phyloP scores from a whole-genome alignment of 2,113 vertebrate species.

The Poecilia latipinna region DNA sequence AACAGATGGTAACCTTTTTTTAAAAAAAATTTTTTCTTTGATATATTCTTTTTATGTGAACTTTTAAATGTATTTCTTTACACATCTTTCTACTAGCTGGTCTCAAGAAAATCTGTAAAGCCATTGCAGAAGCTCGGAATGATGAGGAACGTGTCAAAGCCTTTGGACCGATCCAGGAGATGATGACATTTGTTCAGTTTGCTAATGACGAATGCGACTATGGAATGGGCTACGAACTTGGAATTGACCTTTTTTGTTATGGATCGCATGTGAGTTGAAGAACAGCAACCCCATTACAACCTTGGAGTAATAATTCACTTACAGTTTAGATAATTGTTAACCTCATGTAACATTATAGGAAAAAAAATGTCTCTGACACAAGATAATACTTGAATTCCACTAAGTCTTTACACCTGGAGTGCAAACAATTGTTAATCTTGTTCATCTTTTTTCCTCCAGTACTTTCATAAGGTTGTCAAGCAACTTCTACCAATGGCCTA shows the following conservation, averaged over 20 bases:
- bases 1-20: conserved; percentile 85
- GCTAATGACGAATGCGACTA: conserved; percentile 99
- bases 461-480: conserved; percentile 93
- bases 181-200: conserved; percentile 96
- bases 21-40: no score
- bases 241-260: conserved; percentile 93
- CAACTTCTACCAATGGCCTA: conserved; percentile 95
- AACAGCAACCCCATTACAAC: neutral
- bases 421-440: neutral
- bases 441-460: conserved; percentile 75
- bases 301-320: neutral
- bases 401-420: neutral
- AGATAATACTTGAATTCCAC: neutral
- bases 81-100: conserved; percentile 66
- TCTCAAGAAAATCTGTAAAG: conserved; percentile 92
- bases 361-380: neutral
- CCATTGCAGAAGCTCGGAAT: conserved; percentile 86
- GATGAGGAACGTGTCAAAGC: conserved; percentile 91
- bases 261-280: conserved; percentile 91
- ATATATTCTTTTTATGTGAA: neutral
- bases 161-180: conserved; percentile 94
- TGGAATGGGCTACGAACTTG: conserved; percentile 96
- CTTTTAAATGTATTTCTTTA: neutral
- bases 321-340: neutral
- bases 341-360: neutral